Base-by-base conservation (phyloP, 2,888 invertebrate genomes). In the Drosophila rellima region DNA sequence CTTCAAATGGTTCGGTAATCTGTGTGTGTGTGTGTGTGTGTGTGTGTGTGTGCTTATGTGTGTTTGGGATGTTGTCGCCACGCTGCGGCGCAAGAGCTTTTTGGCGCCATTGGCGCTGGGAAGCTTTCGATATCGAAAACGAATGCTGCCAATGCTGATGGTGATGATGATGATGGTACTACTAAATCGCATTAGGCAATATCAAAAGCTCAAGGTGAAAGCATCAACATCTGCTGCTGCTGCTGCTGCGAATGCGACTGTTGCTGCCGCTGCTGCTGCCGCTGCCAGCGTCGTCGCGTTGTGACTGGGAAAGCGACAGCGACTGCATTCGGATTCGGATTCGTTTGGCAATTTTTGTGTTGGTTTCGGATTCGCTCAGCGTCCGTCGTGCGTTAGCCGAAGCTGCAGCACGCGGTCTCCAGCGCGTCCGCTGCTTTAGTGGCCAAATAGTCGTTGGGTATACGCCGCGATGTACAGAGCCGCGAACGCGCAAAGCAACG, bases 381-480 rank as follows among this genome's bases (percentile, higher is more conserved):
- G 79, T 65, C 50, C 74, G 45, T 80, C 80, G 80, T 77, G 77
- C 70, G 67, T 76, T 62, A 35, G 64, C 76, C 74, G 80, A 74
- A 78, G 67, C 67, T 55, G 63, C 66, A 66, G 75, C 78, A 40
- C 35, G 44, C 35, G 85, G 91, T 89, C 91, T 91, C 89, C 88
- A 91, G 91, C 90, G 89, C 80, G 71, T 75, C 72, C 79, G 82
- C 78, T 77, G 82, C 78, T 74, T 78, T 73, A 80, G 70, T 77
- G 80, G 74, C 80, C 71, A 83, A 82, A 84, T 87, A 91, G 91
- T 91, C 91, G 91, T 91, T 91, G 91, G 87, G 89, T 87, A 91
- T 83, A 91, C 91, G 91, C 88, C 91, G 91, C 91, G 91, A 91
- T 91, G 91, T 85, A 84, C 85, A 91, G 91, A 90, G 84, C 90